Evolutionary conservation across 1,140 invertebrate genomes (phyloP), one percentile per base, ranked within the genome.

Genomic region (Pararge aegeria): DNA sequence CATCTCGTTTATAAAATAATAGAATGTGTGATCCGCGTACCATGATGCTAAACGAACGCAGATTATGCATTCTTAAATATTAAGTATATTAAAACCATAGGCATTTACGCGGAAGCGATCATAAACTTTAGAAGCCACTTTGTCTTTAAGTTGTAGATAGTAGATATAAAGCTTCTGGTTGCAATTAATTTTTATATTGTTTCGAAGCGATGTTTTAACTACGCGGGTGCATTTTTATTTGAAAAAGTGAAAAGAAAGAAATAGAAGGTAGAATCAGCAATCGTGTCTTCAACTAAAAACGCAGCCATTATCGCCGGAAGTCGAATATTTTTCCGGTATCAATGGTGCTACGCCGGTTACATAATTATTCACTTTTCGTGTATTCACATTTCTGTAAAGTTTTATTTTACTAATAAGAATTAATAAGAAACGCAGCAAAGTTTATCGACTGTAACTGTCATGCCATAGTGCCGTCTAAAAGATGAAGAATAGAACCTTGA

Each of bases 391-490:
- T 78, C 70, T 79, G 80, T 73, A 82, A 78, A 79, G 69, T 49
- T 49, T 75, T 79, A 78, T 70, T 71, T 78, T 83, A 80, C 80
- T 87, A 84, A 80, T 80, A 83, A 85, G 81, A 84, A 78, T 83
- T 81, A 83, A 82, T 84, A 89, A 84, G 77, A 87, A 89, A 88
- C 87, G 87, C 83, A 89, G 85, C 83, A 78, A 87, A 87, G 76
- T 83, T 87, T 83, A 83, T 87, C 78, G 83, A 86, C 83, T 85
- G 84, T 83, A 86, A 87, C 74, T 87, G 74, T 87, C 87, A 89
- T 89, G 87, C 87, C 87, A 89, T 85, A 80, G 87, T 88, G 87
- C 85, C 85, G 68, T 88, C 85, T 89, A 89, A 86, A 82, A 87
- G 81, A 89, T 87, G 80, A 78, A 80, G 81, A 87, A 83, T 80